A percentile compares a stretch with the other conserved stretches of the same genome.
Evolutionary conservation across 2,113 vertebrate species (phyloP).

Genomic region (Periophthalmodon schlosseri): DNA sequence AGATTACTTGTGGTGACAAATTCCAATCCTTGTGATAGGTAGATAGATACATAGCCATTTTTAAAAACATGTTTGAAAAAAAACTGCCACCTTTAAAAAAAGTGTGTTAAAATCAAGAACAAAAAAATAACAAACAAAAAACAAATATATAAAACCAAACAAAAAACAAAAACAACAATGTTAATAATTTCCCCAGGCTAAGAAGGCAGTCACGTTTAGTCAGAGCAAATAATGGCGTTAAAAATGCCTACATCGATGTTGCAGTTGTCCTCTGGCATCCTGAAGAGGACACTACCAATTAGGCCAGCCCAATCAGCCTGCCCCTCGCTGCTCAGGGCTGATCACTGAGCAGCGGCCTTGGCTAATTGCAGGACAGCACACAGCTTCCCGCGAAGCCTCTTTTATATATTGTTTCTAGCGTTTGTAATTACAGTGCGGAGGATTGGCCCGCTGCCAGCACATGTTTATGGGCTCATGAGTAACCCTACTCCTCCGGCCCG

Average conservation of each 20-base stretch:
- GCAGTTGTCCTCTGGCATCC: conserved; percentile 25
- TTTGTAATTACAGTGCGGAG: conserved; percentile 71
- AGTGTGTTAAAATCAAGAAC: too few relatives aligned
- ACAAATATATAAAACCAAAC: neutral
- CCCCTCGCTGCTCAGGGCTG: conserved; percentile 49
- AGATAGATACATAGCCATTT: too few relatives aligned
- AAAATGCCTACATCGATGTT: conserved; percentile 31
- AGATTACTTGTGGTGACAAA: too few relatives aligned
- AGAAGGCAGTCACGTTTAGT: conserved; percentile 30
- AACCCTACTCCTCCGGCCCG: conserved; percentile 67
- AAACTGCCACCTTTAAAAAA: too few relatives aligned
- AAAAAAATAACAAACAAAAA: neutral
- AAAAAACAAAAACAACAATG: neutral
- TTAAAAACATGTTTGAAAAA: too few relatives aligned
- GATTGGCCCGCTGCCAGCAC: conserved; percentile 63
- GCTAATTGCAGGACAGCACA: conserved; percentile 63
- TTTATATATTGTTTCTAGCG: conserved; percentile 71
- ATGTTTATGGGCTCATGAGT: conserved; percentile 72
- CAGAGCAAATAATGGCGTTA: conserved; percentile 10
- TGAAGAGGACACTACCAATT: conserved; percentile 58
- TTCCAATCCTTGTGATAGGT: too few relatives aligned
- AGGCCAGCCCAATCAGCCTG: conserved; percentile 37
- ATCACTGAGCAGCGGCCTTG: conserved; percentile 61
- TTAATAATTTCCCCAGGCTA: neutral
- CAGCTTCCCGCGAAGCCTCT: conserved; percentile 47